Base-by-base conservation (phyloP, 2,797 vertebrate species). In the Semaprochilodus insignis region DNA sequence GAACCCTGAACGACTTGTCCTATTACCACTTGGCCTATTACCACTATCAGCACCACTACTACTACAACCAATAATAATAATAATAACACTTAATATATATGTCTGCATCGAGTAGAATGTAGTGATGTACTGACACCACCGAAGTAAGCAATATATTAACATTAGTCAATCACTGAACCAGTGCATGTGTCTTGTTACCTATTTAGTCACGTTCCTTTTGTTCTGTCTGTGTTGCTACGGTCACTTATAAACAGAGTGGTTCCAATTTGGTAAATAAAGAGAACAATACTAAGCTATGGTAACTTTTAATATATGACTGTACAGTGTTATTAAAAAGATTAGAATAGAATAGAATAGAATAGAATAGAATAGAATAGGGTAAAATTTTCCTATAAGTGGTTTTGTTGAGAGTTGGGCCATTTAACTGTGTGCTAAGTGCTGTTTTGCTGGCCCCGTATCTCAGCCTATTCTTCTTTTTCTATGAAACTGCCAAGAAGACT, bases 171-270 rank as follows among this genome's bases (percentile, higher is more conserved):
- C 2, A 25, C 40, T 34, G 8, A 54, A 36, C 4, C 0, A 55
- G 21, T 23, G 8, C n/a, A 21, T 23, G 63, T 78, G 52, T 44
- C 21, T 15, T 57, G 14, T 27, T 52, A 66, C 31, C 0, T 54
- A 19, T 54, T 54, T 72, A 1, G 27, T 74, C 51, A 74, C 71
- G 52, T 72, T 48, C 44, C 40, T 15, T 40, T n/a, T 66, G 66
- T 69, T 69, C 6, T 71, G 23, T 54, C 48, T 55, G 27, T 15
- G 17, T 52, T 48, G 23, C 27, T 74, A 4, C 59, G 52, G 67
- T 70, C 54, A 81, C 80, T 60, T 81, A 81, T 81, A 70, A 81
- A 81, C 80, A 81, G 73, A 27, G 55, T n/a, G 15, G 19, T 15
- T 44, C 6, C 7, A 59, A 54, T 70, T 16, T 59, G 17, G 55